Evolutionary conservation across 2,113 vertebrate genomes (phyloP).

Genomic region (Bambusicola thoracicus): DNA sequence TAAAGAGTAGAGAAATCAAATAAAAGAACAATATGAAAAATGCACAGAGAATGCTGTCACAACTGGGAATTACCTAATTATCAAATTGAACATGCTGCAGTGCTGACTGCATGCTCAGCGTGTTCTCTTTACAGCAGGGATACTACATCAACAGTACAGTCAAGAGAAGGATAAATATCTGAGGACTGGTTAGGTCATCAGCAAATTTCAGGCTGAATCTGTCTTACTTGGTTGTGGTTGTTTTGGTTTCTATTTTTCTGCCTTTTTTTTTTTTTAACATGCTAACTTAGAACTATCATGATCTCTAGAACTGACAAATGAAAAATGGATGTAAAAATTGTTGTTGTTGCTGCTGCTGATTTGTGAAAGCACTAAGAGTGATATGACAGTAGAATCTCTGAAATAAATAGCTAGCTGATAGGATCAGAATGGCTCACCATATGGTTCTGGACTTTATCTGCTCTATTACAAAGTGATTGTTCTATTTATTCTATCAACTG

Average conservation of each 20-base stretch:
- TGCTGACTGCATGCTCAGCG: not conserved
- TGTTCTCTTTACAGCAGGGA: not conserved
- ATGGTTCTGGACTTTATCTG: not conserved
- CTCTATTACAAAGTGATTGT: not conserved
- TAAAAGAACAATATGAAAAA: not conserved
- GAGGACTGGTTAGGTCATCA: not conserved
- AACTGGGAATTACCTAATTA: conserved; percentile 12
- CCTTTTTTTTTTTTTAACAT: not conserved
- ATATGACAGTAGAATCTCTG: not conserved
- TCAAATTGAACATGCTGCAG: conserved; percentile 9
- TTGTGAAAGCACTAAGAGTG: not conserved
- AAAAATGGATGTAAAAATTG: not conserved
- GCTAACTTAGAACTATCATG: not conserved
- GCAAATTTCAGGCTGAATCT: not conserved
- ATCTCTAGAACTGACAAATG: not conserved
- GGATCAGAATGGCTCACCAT: not conserved
- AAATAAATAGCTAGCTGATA: not conserved
- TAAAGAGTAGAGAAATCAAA: not conserved
- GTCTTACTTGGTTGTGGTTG: not conserved
- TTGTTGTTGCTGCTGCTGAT: not conserved
- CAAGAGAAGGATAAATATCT: not conserved
- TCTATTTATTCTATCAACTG: not conserved
- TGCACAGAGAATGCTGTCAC: not conserved
- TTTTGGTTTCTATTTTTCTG: not conserved
- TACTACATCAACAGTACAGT: not conserved